Evolutionary conservation across 2,888 invertebrate genomes (phyloP).

Genomic region (Incurvaria masculella): DNA sequence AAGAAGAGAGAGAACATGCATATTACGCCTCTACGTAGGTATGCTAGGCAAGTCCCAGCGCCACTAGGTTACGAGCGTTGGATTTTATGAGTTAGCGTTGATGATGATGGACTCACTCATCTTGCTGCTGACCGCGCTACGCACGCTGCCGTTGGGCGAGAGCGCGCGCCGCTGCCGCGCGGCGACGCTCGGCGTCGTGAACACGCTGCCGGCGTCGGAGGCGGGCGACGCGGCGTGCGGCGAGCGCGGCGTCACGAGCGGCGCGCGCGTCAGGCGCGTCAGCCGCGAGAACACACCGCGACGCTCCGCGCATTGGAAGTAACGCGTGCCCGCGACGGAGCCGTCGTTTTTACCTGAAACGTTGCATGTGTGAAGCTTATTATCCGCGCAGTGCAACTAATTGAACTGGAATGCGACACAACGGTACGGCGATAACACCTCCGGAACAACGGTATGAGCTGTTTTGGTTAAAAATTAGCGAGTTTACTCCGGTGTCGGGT

Average conservation of each 20-base stretch:
- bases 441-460: too few species aligned
- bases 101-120: conserved; percentile 44
- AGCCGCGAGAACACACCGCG: conserved; percentile 93
- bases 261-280: conserved; percentile 76
- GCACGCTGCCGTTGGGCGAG: conserved; percentile 50
- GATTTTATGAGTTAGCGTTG: not conserved
- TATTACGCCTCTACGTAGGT: too few species aligned
- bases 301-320: conserved; percentile 91
- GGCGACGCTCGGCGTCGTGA: conserved; percentile 42
- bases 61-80: too few species aligned
- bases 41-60: too few species aligned
- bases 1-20: too few species aligned
- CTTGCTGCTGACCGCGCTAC: conserved; percentile 51
- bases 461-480: too few species aligned
- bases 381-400: too few species aligned
- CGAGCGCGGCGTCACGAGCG: conserved; percentile 55
- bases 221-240: conserved; percentile 44
- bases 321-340: conserved; percentile 85
- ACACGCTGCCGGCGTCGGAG: conserved; percentile 47
- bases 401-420: too few species aligned
- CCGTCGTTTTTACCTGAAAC: conserved; percentile 93
- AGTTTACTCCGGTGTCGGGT: too few species aligned
- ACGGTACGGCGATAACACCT: too few species aligned
- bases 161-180: conserved; percentile 39
- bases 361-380: too few species aligned